Percentiles rank a stretch among this genome's conserved stretches.
These are phyloP conservation scores for Heterocephalus glaber DNA, from an alignment of 2,113 vertebrate genomes.

Conservation along the genomic window DNA sequence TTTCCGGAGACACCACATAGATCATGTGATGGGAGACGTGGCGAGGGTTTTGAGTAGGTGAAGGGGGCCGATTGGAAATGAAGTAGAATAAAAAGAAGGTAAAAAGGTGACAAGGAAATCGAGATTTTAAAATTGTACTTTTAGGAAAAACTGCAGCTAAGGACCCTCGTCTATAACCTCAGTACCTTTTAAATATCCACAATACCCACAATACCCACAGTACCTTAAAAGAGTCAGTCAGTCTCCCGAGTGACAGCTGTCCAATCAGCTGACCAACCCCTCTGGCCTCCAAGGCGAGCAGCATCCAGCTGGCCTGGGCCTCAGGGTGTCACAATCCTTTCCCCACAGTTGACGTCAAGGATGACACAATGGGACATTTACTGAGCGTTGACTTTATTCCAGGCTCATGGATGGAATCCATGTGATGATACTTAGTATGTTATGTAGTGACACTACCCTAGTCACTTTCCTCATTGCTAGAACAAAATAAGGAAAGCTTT, in stretches of 20 bases:
- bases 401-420: neutral
- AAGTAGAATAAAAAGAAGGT: neutral
- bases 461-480: neutral
- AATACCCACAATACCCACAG: neutral
- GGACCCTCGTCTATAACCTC: neutral
- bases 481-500: neutral
- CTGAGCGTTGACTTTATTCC: neutral
- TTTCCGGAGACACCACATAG: conserved; percentile 76
- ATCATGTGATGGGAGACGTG: conserved; percentile 74
- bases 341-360: neutral
- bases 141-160: neutral
- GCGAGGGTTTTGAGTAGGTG: neutral
- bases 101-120: neutral
- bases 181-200: neutral
- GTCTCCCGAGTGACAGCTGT: neutral
- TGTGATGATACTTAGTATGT: neutral
- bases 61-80: neutral
- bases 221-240: neutral
- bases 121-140: neutral
- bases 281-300: neutral
- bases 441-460: neutral
- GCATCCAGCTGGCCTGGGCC: neutral
- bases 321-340: neutral
- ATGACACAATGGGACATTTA: too few species aligned
- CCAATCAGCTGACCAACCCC: too few species aligned